Base-by-base conservation (phyloP, 2,797 vertebrate species). In the Ibycter americanus region DNA sequence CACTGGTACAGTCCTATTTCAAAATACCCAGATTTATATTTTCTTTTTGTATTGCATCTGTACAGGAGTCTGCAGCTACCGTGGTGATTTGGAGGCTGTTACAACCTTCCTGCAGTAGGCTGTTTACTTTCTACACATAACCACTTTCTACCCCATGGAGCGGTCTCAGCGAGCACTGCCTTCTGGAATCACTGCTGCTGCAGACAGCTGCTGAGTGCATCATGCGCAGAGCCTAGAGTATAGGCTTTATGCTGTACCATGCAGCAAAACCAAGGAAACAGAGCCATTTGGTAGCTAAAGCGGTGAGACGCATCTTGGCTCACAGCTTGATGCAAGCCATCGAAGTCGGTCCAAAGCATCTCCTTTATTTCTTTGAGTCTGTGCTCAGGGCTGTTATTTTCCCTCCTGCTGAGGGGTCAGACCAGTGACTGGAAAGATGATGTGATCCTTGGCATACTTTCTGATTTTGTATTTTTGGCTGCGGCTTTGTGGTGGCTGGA, bases 151-250 rank as follows among this genome's bases (percentile, higher is more conserved):
- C 19, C 54, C 96, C 0, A 15, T 0, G 0, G 74, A 70, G 67
- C 0, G 1, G 46, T 87, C 38, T 70, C 38, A 8, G 55, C 0
- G 0, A 56, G 83, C 0, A 0, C 82, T 89, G 78, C 65, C 71
- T 56, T 74, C 81, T 78, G 89, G 44, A 82, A 31, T 56, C 0
- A 0, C 47, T 73, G 78, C 59, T 74, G 73, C 86, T 87, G n/a
- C 3, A 20, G 66, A 18, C 1, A 3, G 15, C 80, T 59, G 23
- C 80, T 20, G 56, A 27, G 47, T 13, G n/a, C 63, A 5, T 59
- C 26, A 4, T 32, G 46, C 54, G 16, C 0, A 1, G 49, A 38
- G 15, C 6, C 6, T 46, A 52, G 42, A 32, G 25, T 7, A 26
- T 21, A 27, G 42, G 46, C 36, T 91, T 66, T 59, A 20, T 83